Conservation (phyloP, 2,113 vertebrate species). For the Microtus richardsoni region DNA sequence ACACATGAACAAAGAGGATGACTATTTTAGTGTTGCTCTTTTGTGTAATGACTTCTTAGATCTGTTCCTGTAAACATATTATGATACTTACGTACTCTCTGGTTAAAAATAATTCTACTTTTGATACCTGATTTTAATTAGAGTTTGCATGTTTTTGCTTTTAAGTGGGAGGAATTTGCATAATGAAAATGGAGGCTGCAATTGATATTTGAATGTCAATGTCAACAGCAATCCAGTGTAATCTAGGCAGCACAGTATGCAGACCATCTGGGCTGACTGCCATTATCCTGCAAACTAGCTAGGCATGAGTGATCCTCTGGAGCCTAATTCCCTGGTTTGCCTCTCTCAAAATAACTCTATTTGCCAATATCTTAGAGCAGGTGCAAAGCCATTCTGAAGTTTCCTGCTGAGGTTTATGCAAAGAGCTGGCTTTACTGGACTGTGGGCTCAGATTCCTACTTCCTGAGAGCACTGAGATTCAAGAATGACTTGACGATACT, state of each 20-base stretch:
- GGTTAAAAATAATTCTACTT: constrained; percentile 41
- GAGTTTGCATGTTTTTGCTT: constrained; percentile 18
- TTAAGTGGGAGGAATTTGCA: not conserved
- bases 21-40: constrained; percentile 30
- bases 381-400: constrained; percentile 51
- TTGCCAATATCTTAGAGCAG: constrained; percentile 59
- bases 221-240: not conserved
- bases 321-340: constrained; percentile 53
- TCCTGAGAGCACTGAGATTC: not conserved
- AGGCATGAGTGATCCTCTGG: constrained; percentile 46
- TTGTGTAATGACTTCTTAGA: constrained; percentile 7
- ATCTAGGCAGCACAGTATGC: constrained; percentile 7
- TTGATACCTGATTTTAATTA: constrained; percentile 47
- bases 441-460: not conserved
- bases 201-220: constrained; percentile 40
- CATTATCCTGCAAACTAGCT: constrained; percentile 28
- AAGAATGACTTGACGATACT: constrained; percentile 6
- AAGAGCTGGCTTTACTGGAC: constrained; percentile 50
- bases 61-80: not conserved
- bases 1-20: constrained; percentile 24
- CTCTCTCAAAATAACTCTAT: constrained; percentile 41
- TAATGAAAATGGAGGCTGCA: constrained; percentile 19
- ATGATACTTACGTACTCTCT: not conserved
- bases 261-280: constrained; percentile 57
- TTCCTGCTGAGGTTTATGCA: constrained; percentile 62